Evolutionary conservation across 2,888 invertebrate genomes (phyloP), one percentile per base, ranked within the genome.

Genomic region (Metellina segmentata): DNA sequence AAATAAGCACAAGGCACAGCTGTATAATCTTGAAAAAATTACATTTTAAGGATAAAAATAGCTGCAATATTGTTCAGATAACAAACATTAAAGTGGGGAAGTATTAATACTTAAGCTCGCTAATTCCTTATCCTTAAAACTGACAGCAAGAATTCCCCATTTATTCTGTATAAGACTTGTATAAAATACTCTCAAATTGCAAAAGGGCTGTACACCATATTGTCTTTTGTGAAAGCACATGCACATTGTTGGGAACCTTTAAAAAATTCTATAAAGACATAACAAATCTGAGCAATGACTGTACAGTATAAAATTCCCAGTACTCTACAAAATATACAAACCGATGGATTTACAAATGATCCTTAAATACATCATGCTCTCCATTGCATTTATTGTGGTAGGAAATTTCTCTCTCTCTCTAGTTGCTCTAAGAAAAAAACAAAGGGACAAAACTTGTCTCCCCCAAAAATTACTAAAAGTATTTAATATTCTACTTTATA

Each of bases 261-360:
- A 34, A 1, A 34, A 34, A 34, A 34, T 34, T 34, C 34, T 34
- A 48, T 83, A 19, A n/a, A 16, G 81, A 51, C 51, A 48, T 69
- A 88, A 88, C 88, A 61, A 81, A 71, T 34, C 19, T 49, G 19
- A 72, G 75, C 48, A 74, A 81, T 75, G 16, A 49, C 75, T 81
- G 53, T 88, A 88, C 81, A 88, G 11, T 61, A 88, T 81, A 88
- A 88, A 88, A 87, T 78, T 87, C 88, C 88, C 88, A 88, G 74
- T 48, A 74, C 48, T 74, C 81, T 88, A 88, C 81, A 88, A 81
- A 87, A 88, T 88, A 74, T 88, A 88, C 88, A 88, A 88, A n/a
- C 49, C 20, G 69, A 81, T 88, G 81, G 53, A 88, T 88, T 74
- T 88, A 88, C 88, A 88, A 7, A 81, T 87, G 87, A 51, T 53